Conservation (phyloP, 2,888 invertebrate genomes). For the Ethmia dodecea region DNA sequence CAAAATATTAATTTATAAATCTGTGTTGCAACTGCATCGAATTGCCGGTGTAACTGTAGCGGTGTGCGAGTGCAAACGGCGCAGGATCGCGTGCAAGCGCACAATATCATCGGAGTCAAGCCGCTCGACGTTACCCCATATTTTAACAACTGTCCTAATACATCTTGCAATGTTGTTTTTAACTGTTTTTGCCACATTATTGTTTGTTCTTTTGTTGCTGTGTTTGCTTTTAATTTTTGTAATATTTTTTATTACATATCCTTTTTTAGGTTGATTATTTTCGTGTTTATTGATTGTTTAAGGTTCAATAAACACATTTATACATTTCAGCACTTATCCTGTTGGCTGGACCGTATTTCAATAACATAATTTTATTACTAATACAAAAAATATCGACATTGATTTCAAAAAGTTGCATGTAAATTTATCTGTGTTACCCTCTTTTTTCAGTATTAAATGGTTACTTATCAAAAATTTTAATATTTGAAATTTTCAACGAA, state of each 20-base stretch:
- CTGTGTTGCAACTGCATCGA: too few relatives aligned
- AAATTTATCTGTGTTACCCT: conserved; percentile 71
- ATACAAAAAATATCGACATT: too few relatives aligned
- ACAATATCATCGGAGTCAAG: conserved; percentile 62
- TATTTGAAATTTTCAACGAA: conserved; percentile 79
- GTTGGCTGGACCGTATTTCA: too few relatives aligned
- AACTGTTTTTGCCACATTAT: conserved; percentile 72
- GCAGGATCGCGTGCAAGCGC: conserved; percentile 65
- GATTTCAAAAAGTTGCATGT: conserved; percentile 47
- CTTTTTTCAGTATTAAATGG: conserved; percentile 25
- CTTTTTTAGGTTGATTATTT: conserved; percentile 7
- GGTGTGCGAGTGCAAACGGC: conserved; percentile 41
- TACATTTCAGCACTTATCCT: too few relatives aligned
- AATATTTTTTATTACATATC: conserved; percentile 36
- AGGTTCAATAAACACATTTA: too few relatives aligned
- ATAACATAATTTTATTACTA: too few relatives aligned
- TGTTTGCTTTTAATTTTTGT: conserved; percentile 74
- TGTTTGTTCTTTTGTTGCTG: conserved; percentile 61
- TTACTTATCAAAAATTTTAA: conserved; percentile 40
- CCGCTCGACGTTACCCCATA: conserved; percentile 67
- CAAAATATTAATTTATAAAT: too few relatives aligned
- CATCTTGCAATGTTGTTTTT: conserved; percentile 77
- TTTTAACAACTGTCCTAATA: conserved; percentile 79
- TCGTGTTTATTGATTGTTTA: conserved; percentile 23
- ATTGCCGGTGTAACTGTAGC: conserved; percentile 20